phyloP scores from a whole-genome alignment of 2,888 invertebrate genomes.

The Temnothorax unifasciatus region DNA sequence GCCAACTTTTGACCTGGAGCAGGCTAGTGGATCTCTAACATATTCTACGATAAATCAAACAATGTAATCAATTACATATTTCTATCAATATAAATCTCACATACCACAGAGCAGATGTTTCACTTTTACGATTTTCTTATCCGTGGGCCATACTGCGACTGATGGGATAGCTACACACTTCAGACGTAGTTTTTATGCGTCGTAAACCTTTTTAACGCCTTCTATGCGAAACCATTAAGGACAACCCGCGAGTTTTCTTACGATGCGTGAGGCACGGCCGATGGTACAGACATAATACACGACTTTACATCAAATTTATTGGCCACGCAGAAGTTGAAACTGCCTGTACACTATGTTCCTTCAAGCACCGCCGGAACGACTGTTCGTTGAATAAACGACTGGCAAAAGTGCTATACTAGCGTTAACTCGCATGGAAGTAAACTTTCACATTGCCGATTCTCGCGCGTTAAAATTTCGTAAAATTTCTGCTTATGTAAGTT shows the following conservation, averaged over 20 bases:
- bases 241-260: slow-evolving; percentile 58
- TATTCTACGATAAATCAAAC: neutral
- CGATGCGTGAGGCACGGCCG: slow-evolving; percentile 62
- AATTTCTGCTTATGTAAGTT: neutral
- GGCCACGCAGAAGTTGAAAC: slow-evolving; percentile 59
- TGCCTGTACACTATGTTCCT: slow-evolving; percentile 55
- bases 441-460: slow-evolving; percentile 38
- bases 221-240: slow-evolving; percentile 65
- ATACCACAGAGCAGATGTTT: neutral
- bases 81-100: neutral
- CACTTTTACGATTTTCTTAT: neutral
- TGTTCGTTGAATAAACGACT: slow-evolving; percentile 59
- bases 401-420: slow-evolving; percentile 19
- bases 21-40: neutral
- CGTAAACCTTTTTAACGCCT: slow-evolving; percentile 71
- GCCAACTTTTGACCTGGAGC: slow-evolving; percentile 13
- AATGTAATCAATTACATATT: neutral
- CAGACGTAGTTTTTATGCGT: slow-evolving; percentile 65
- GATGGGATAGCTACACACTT: slow-evolving; percentile 28
- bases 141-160: neutral
- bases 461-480: slow-evolving; percentile 33
- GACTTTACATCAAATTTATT: slow-evolving; percentile 69
- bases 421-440: slow-evolving; percentile 25
- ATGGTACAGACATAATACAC: slow-evolving; percentile 39
- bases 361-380: slow-evolving; percentile 46